phyloP scores from a whole-genome alignment of 2,888 invertebrate genomes.

The Agonopterix alstromeriana region DNA sequence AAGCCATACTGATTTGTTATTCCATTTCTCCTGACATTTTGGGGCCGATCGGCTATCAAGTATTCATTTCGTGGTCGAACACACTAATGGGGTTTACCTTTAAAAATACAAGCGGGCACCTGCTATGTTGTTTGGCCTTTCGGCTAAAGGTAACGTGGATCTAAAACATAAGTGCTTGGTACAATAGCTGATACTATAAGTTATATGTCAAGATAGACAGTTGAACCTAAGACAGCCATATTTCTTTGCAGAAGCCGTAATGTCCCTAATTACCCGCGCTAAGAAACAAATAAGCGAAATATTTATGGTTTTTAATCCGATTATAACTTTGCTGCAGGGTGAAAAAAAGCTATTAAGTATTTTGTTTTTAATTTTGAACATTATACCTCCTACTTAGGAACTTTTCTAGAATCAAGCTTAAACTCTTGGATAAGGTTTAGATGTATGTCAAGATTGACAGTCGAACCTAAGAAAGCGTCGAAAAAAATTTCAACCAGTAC shows the following conservation, averaged over 20 bases:
- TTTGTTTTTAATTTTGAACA: background rate
- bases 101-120: slow-evolving; percentile 16
- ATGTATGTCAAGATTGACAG: too few species aligned
- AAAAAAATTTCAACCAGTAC: too few species aligned
- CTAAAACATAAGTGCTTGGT: too few species aligned
- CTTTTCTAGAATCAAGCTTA: background rate
- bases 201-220: too few species aligned
- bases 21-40: slow-evolving; percentile 69
- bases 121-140: slow-evolving; percentile 7
- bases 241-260: slow-evolving; percentile 42
- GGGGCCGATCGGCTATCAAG: slow-evolving; percentile 27
- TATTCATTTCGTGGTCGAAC: slow-evolving; percentile 37
- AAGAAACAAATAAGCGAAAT: slow-evolving; percentile 41
- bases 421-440: too few species aligned
- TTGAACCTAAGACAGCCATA: too few species aligned
- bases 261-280: slow-evolving; percentile 50
- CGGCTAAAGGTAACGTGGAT: background rate
- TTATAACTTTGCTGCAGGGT: slow-evolving; percentile 10
- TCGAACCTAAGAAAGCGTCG: too few species aligned
- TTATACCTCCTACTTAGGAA: too few species aligned
- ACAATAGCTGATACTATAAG: too few species aligned
- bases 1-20: slow-evolving; percentile 46
- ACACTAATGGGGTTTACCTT: slow-evolving; percentile 35
- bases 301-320: slow-evolving; percentile 28
- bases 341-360: background rate